phyloP scores from a whole-genome alignment of 23 tunicate species.

The Corella eumyota region DNA sequence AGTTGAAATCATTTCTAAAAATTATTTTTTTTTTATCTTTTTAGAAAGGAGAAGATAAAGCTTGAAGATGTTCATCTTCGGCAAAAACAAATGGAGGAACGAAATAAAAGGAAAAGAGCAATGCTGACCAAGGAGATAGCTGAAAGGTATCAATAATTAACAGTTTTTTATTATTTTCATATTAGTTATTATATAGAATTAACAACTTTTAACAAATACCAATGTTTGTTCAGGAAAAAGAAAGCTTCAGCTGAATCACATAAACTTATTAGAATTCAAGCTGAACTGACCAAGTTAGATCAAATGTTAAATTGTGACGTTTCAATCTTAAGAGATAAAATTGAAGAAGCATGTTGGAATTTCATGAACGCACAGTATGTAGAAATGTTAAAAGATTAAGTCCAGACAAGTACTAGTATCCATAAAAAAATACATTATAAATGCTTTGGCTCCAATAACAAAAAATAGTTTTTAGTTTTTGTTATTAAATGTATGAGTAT shows the following conservation, averaged over 20 bases:
- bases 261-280: slow-evolving; percentile 57
- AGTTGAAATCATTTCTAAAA: no score
- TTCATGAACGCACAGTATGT: slow-evolving; percentile 67
- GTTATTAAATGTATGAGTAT: no score
- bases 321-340: slow-evolving; percentile 64
- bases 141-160: slow-evolving; percentile 34
- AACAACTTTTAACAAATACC: background rate
- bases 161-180: background rate
- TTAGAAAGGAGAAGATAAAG: slow-evolving; percentile 24
- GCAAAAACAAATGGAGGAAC: slow-evolving; percentile 91
- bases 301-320: slow-evolving; percentile 67
- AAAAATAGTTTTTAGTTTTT: no score
- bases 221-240: slow-evolving; percentile 40
- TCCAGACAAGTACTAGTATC: no score
- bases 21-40: no score
- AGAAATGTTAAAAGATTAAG: no score
- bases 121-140: slow-evolving; percentile 74
- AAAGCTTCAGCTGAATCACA: slow-evolving; percentile 77
- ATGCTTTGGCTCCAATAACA: no score
- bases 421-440: no score
- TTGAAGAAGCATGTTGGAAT: slow-evolving; percentile 75
- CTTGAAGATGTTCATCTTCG: slow-evolving; percentile 67
- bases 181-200: background rate
- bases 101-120: slow-evolving; percentile 59
- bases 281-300: slow-evolving; percentile 70